Percentiles rank a stretch among this genome's conserved stretches.
phyloP scores from a whole-genome alignment of 2,888 invertebrate genomes.

The Agyllia agylla region DNA sequence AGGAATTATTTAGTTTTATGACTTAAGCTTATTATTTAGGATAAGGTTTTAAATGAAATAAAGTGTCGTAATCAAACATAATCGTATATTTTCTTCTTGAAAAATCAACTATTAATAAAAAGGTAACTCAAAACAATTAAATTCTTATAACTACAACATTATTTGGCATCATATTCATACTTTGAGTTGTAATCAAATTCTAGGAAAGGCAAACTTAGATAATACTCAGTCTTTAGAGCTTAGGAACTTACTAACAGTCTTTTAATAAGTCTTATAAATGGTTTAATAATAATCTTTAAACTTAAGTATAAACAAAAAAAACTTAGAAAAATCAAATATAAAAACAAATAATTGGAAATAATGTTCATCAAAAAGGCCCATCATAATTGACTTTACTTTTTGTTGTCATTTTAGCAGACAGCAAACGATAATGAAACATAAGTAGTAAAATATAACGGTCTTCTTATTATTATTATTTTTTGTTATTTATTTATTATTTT shows the following conservation, averaged over 20 bases:
- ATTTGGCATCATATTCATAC: not conserved
- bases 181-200: not conserved
- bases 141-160: not conserved
- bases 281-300: not conserved
- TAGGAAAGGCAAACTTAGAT: not conserved
- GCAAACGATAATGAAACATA: not conserved
- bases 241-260: not conserved
- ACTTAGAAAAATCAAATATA: not conserved
- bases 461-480: not conserved
- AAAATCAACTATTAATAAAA: constrained; percentile 1
- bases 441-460: not conserved
- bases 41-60: constrained; percentile 7
- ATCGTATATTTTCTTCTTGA: not conserved
- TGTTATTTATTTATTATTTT: not conserved
- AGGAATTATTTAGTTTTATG: not conserved
- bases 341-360: not conserved
- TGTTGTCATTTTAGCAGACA: not conserved
- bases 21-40: not conserved
- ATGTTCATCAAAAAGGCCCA: not conserved
- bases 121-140: not conserved
- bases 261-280: not conserved
- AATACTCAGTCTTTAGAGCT: not conserved
- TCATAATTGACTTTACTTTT: not conserved
- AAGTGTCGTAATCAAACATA: not conserved
- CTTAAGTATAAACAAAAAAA: not conserved